These are phyloP conservation scores for Conomelus anceps DNA, from an alignment of 2,888 invertebrate genomes.

Conservation along the genomic window DNA sequence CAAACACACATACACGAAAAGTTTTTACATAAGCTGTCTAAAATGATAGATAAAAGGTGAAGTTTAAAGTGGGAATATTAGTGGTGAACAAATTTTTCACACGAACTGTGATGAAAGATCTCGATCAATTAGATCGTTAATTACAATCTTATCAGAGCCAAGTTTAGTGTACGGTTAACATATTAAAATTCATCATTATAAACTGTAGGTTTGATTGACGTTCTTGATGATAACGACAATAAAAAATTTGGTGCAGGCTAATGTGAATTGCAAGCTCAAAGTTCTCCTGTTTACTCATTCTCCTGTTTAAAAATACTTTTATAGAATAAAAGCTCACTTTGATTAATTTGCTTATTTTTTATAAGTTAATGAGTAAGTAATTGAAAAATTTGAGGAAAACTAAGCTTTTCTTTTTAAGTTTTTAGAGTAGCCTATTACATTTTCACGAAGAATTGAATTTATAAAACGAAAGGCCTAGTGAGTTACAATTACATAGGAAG, in stretches of 20 bases:
- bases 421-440: no score
- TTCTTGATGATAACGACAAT: background rate
- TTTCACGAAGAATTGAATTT: background rate
- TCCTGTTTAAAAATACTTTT: no score
- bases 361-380: no score
- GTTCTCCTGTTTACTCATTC: no score
- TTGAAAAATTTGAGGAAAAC: no score
- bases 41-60: background rate
- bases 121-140: background rate
- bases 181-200: background rate
- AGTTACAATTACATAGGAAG: no score
- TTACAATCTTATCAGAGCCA: background rate
- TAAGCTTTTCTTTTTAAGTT: no score
- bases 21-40: background rate
- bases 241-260: no score
- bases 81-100: background rate
- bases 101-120: background rate
- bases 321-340: no score
- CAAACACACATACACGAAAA: background rate
- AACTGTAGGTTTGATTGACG: background rate
- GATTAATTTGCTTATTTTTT: no score
- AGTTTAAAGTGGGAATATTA: background rate
- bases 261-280: no score
- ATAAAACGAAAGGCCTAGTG: no score
- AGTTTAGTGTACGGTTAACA: background rate